Conservation (phyloP, 2,797 vertebrate genomes). For the Phoeniculus purpureus region DNA sequence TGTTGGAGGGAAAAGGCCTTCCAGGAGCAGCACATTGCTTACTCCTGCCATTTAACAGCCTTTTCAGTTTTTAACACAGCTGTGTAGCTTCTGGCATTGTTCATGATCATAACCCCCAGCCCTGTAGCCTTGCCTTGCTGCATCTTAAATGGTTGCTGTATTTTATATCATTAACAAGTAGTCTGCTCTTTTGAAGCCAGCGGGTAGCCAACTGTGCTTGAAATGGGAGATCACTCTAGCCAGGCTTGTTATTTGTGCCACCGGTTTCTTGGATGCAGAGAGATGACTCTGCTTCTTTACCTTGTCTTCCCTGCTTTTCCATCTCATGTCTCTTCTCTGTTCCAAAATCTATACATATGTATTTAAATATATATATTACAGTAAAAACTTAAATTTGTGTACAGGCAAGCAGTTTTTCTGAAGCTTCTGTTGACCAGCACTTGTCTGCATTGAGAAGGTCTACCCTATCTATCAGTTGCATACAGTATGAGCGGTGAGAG, state of each 20-base stretch:
- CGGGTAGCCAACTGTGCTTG: slow-evolving; percentile 31
- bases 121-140: slow-evolving; percentile 51
- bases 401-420: slow-evolving; percentile 30
- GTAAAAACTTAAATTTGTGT: slow-evolving; percentile 24
- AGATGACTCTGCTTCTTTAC: slow-evolving; percentile 51
- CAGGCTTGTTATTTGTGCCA: slow-evolving; percentile 51
- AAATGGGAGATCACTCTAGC: slow-evolving; percentile 37
- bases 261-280: slow-evolving; percentile 41
- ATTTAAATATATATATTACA: slow-evolving; percentile 47
- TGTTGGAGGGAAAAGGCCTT: slow-evolving; percentile 44
- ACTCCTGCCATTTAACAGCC: slow-evolving; percentile 39
- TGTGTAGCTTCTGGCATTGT: background rate
- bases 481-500: background rate
- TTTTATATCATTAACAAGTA: slow-evolving; percentile 47
- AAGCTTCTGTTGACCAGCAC: slow-evolving; percentile 23
- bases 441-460: slow-evolving; percentile 9
- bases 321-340: background rate
- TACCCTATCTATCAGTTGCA: background rate
- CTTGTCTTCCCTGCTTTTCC: slow-evolving; percentile 40
- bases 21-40: slow-evolving; percentile 30
- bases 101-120: slow-evolving; percentile 24
- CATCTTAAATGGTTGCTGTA: slow-evolving; percentile 48
- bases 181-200: slow-evolving; percentile 53
- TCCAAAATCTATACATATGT: slow-evolving; percentile 16
- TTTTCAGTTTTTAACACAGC: slow-evolving; percentile 45